Conservation (phyloP, 2,888 invertebrate species). For the Eubasilissa splendida region DNA sequence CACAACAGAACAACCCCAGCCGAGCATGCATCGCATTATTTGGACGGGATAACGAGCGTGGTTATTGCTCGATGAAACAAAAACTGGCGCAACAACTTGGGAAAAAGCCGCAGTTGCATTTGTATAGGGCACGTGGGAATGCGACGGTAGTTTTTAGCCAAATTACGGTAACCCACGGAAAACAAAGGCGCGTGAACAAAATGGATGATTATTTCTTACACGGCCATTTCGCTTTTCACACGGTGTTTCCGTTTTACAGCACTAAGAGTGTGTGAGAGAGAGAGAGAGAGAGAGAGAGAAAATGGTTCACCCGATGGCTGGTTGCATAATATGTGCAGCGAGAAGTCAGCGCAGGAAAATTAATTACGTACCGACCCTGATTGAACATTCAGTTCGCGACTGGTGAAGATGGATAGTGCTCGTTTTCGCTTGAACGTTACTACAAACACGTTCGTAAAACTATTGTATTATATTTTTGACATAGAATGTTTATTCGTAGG, state of each 20-base stretch:
- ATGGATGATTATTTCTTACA: constrained; percentile 23
- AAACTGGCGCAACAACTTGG: constrained; percentile 31
- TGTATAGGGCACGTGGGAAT: constrained; percentile 38
- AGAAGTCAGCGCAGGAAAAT: not conserved
- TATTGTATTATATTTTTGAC: too few relatives aligned
- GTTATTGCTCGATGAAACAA: constrained; percentile 26
- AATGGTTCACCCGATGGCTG: constrained; percentile 36
- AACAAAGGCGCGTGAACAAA: constrained; percentile 31
- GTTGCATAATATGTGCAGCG: constrained; percentile 26
- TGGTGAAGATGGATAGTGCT: too few relatives aligned
- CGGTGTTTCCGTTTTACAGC: constrained; percentile 34
- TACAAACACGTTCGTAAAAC: too few relatives aligned
- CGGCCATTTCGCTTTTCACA: constrained; percentile 40
- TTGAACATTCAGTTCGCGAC: too few relatives aligned
- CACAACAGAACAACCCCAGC: constrained; percentile 9
- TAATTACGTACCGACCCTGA: not conserved
- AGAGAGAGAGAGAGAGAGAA: constrained; percentile 35
- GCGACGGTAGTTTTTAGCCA: constrained; percentile 27
- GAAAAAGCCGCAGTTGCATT: constrained; percentile 29
- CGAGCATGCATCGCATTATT: not conserved
- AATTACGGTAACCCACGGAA: constrained; percentile 38
- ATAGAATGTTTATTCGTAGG: too few relatives aligned
- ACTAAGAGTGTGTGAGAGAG: too few relatives aligned
- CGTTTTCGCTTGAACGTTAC: too few relatives aligned
- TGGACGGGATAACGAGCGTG: constrained; percentile 22